Base-by-base conservation (phyloP, 2,797 vertebrate species). In the Menidia menidia region DNA sequence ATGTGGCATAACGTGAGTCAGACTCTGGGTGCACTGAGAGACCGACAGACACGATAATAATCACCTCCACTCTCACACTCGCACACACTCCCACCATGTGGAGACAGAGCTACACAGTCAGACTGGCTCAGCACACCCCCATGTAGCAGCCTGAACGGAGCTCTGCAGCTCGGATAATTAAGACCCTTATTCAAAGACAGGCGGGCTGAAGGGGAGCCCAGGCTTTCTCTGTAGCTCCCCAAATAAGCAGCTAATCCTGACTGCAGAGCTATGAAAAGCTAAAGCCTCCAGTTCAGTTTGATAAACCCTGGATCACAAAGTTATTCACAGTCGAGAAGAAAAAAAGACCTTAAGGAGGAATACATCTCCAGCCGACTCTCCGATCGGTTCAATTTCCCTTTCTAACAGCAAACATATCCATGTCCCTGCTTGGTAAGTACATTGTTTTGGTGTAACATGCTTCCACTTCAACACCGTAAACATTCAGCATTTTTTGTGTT, bases 1-100 rank as follows among this genome's bases (percentile, higher is more conserved):
- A 57, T 87, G 87, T 82, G 86, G 78, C 75, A 81, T 61, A 84
- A 63, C 7, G 59, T 93, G 91, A 94, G 81, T 94, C 90, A 93
- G 86, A 62, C 80, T 88, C 77, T 73, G 75, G 83, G 86, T 85
- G 85, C 84, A 83, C 73, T 30, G 50, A 82, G 83, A 90, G 66
- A 62, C 78, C 58, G 87, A 71, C 82, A 90, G 82, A 91, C 84
- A 79, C 50, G 78, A 80, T 84, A 89, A 89, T 85, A 82, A 81
- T 83, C 83, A 83, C 84, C 77, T 86, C 87, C 81, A 74, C 78
- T n/a, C 83, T 69, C 80, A 64, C 30, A 75, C 70, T 75, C 81
- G 64, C 75, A 71, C 81, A 68, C 64, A 68, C 59, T 78, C 67
- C 81, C 75, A 78, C 68, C 1, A 43, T 2, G 42, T 73, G 73